Base-by-base conservation (phyloP, 2,113 vertebrate genomes). In the Sceloporus tristichus region DNA sequence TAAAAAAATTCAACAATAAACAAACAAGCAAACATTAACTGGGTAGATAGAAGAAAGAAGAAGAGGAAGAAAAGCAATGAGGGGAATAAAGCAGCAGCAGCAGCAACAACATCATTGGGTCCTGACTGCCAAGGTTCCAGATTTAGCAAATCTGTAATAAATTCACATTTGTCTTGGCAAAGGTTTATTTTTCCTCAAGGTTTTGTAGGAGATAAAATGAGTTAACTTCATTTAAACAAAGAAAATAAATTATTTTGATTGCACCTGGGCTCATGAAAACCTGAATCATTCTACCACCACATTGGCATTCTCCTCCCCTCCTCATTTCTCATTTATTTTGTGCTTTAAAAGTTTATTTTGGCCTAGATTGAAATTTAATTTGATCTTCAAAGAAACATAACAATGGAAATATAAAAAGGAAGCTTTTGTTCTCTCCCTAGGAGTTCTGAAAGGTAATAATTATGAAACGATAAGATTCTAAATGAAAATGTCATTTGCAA, bases 371-470 rank as follows among this genome's bases (percentile, higher is more conserved):
- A 94, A 96, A 96, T 96, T 96, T 96, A 97, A 97, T 97, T 96
- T 96, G 92, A 93, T 96, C 96, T 96, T 97, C 94, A 97, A 96
- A 96, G 96, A 90, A 96, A 85, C 82, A 1, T 93, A 96, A 97
- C 96, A 97, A 97, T 97, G 90, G 92, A 90, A 96, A 93, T 85
- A 94, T 86, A 95, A 95, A 96, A 94, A 94, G 92, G 95, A 96
- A 95, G 94, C 93, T 94, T 97, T 96, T 97, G 92, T 96, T 96
- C 92, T 81, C 93, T 96, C 95, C 92, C 95, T 93, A 91, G 93
- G 95, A 96, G 96, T 95, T 96, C 96, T 96, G 95, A 96, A 96
- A 97, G 96, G 96, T 96, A 96, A 96, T 97, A 96, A 97, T 97
- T 97, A 96, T 93, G 93, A 95, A 96, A 95, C 95, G 97, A 96